These are phyloP conservation scores for Lepisosteus osseus DNA, from an alignment of 2,113 vertebrate genomes.

Conservation along the genomic window DNA sequence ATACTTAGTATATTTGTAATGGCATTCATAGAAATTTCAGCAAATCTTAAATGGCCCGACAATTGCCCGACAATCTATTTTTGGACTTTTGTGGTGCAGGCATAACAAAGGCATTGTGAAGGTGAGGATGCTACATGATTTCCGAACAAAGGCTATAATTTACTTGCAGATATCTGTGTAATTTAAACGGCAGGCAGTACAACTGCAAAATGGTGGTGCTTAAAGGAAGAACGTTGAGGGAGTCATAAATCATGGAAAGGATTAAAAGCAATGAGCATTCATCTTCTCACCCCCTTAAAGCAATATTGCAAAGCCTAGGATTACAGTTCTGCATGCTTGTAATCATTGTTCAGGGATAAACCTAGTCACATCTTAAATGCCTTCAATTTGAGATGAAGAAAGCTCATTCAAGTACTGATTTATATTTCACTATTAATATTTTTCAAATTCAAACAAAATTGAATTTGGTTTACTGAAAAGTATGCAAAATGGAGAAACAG, in stretches of 20 bases:
- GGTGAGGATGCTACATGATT: constrained; percentile 51
- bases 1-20: not conserved
- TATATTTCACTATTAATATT: constrained; percentile 28
- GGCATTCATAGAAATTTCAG: not conserved
- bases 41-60: constrained; percentile 29
- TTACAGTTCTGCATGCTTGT: constrained; percentile 63
- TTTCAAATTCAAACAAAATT: constrained; percentile 18
- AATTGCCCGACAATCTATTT: constrained; percentile 57
- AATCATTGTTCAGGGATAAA: constrained; percentile 63
- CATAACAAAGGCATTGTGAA: constrained; percentile 50
- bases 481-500: no score
- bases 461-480: not conserved
- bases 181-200: constrained; percentile 61
- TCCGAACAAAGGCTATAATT: constrained; percentile 24
- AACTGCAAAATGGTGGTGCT: constrained; percentile 45
- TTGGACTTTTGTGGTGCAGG: constrained; percentile 46
- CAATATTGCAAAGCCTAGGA: constrained; percentile 64
- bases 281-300: constrained; percentile 74
- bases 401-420: constrained; percentile 36
- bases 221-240: constrained; percentile 56
- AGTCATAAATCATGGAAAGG: constrained; percentile 73
- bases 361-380: constrained; percentile 45
- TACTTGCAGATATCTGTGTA: constrained; percentile 46
- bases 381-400: constrained; percentile 52
- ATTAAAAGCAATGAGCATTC: constrained; percentile 83